A percentile compares a stretch with the other conserved stretches of the same genome.
Evolutionary conservation across 1,140 invertebrate genomes (phyloP).

Genomic region (Vanessa tameamea): DNA sequence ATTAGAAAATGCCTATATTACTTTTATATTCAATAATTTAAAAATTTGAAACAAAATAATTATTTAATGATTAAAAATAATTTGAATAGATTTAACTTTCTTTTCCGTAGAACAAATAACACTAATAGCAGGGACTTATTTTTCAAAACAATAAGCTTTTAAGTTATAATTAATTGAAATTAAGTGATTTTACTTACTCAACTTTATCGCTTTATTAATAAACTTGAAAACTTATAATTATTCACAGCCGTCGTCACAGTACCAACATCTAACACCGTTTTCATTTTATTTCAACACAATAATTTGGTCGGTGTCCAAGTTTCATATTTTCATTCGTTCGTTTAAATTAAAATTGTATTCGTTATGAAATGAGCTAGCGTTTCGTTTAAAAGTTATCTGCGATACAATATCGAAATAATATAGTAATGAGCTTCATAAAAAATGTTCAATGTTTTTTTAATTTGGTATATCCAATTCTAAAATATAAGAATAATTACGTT

Average conservation of each 20-base stretch:
- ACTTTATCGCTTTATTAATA: slow-evolving; percentile 12
- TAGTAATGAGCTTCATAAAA: too few species aligned
- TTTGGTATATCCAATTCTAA: too few species aligned
- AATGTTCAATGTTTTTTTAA: too few species aligned
- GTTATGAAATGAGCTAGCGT: not conserved
- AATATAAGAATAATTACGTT: too few species aligned
- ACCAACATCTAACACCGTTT: slow-evolving; percentile 19
- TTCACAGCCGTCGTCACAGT: slow-evolving; percentile 16
- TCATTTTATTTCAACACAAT: slow-evolving; percentile 28
- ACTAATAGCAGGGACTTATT: not conserved
- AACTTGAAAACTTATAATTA: slow-evolving; percentile 25
- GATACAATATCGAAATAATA: too few species aligned
- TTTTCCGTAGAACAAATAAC: not conserved
- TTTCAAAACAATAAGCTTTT: not conserved
- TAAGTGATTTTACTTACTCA: slow-evolving; percentile 15
- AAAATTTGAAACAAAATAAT: too few species aligned
- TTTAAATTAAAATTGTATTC: slow-evolving; percentile 2
- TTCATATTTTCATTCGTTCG: not conserved
- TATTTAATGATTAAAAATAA: too few species aligned
- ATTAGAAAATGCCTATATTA: not conserved
- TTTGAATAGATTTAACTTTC: too few species aligned
- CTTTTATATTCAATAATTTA: not conserved
- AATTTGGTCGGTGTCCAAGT: slow-evolving; percentile 9
- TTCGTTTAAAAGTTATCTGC: not conserved
- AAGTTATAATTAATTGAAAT: slow-evolving; percentile 8